phyloP scores from a whole-genome alignment of 2,113 vertebrate genomes.

The Eudyptes chrysolophus region DNA sequence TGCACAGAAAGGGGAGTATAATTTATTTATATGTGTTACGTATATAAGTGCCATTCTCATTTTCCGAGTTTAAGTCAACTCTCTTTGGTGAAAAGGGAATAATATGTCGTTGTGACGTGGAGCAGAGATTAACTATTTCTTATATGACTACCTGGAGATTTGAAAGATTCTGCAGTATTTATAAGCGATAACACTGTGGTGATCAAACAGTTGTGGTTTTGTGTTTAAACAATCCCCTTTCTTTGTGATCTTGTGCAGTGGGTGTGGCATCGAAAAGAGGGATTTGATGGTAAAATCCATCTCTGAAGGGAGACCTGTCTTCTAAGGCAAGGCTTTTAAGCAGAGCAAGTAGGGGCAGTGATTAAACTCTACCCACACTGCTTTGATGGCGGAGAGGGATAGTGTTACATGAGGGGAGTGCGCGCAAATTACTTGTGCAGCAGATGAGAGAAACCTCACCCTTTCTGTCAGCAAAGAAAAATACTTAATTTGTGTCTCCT shows the following conservation, averaged over 20 bases:
- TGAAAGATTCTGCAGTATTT: constrained; percentile 13
- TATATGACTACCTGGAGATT: neutral
- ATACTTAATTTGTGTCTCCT: constrained; percentile 52
- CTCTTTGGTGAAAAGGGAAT: neutral
- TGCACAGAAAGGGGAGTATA: neutral
- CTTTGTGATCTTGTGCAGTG: constrained; percentile 53
- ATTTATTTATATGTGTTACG: neutral
- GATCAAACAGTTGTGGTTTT: constrained; percentile 60
- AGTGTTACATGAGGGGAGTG: neutral
- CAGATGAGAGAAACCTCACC: constrained; percentile 60
- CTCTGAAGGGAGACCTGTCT: constrained; percentile 6
- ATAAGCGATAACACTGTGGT: constrained; percentile 23
- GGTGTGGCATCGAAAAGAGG: constrained; percentile 57
- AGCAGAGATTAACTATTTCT: neutral
- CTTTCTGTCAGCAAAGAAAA: constrained; percentile 45
- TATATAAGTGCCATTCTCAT: neutral
- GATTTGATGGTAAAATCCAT: constrained; percentile 58
- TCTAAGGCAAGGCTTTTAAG: constrained; percentile 29
- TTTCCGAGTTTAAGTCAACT: neutral
- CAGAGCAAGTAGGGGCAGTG: constrained; percentile 52
- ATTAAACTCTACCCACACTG: constrained; percentile 10
- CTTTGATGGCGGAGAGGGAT: constrained; percentile 38
- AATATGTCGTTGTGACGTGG: neutral
- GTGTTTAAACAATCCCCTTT: constrained; percentile 24
- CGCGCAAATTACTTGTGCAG: neutral